Percentiles rank a stretch among this genome's conserved stretches.
Evolutionary conservation across 2,888 invertebrate genomes (phyloP).

Genomic region (Eupithecia subfuscata): DNA sequence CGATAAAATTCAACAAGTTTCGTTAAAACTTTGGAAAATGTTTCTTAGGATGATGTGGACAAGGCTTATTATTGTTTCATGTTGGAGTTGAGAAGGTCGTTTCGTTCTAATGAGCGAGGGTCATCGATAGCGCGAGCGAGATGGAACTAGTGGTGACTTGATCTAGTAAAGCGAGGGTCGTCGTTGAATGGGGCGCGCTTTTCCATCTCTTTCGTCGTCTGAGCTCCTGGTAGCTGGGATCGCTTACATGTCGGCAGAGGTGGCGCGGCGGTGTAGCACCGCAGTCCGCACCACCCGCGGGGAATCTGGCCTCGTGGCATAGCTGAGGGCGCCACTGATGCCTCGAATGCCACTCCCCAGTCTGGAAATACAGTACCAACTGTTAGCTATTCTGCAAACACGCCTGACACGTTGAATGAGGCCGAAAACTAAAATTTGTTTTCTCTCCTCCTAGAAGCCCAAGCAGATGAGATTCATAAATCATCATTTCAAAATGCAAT

Average conservation of each 20-base stretch:
- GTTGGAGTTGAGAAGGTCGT: conserved; percentile 52
- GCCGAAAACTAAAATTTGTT: not conserved
- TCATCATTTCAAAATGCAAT: too few species aligned
- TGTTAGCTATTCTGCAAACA: conserved; percentile 22
- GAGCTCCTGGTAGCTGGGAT: conserved; percentile 75
- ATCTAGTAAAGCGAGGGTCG: conserved; percentile 20
- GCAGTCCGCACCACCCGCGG: conserved; percentile 44
- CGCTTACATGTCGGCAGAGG: conserved; percentile 82
- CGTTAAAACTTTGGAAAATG: conserved; percentile 20
- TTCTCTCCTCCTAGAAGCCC: not conserved
- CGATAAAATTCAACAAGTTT: conserved; percentile 46
- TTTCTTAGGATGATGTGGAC: conserved; percentile 17
- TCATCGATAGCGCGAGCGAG: conserved; percentile 66
- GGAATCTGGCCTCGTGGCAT: not conserved
- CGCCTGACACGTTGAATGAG: not conserved
- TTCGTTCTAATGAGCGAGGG: conserved; percentile 59
- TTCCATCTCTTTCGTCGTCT: conserved; percentile 51
- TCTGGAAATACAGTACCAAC: conserved; percentile 17
- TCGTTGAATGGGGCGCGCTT: conserved; percentile 47
- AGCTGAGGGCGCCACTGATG: conserved; percentile 33
- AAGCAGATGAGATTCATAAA: not conserved
- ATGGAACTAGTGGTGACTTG: conserved; percentile 47
- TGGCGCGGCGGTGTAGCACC: conserved; percentile 74
- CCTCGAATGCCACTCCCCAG: conserved; percentile 20
- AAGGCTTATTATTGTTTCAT: conserved; percentile 30